phyloP scores from a whole-genome alignment of 2,888 invertebrate genomes.

The Lamellibrachia columna region DNA sequence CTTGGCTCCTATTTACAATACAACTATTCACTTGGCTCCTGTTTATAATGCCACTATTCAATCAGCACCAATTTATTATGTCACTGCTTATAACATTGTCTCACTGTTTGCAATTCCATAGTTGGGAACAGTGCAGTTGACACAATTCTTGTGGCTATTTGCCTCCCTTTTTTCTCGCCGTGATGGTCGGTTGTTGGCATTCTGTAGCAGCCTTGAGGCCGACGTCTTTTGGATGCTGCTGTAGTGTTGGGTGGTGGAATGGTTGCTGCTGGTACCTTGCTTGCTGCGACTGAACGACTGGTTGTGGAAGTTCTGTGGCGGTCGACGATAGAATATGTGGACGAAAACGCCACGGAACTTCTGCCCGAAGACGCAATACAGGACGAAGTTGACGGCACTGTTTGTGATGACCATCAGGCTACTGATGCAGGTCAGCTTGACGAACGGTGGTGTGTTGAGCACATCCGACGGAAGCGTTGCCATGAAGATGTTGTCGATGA shows the following conservation, averaged over 20 bases:
- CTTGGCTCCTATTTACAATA: background rate
- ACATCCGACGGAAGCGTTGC: conserved; percentile 47
- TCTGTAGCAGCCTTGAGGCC: background rate
- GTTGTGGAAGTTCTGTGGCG: background rate
- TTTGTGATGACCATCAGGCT: conserved; percentile 58
- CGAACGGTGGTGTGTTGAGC: conserved; percentile 39
- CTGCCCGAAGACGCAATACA: conserved; percentile 60
- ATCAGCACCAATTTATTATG: background rate
- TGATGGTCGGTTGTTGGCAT: background rate
- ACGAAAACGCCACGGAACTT: conserved; percentile 54
- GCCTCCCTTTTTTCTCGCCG: background rate
- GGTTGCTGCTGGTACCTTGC: background rate
- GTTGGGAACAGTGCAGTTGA: background rate
- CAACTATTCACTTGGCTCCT: background rate
- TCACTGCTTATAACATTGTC: background rate
- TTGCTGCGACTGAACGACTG: background rate
- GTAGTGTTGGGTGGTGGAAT: background rate
- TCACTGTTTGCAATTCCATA: background rate
- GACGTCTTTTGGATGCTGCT: background rate
- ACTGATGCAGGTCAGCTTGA: conserved; percentile 52
- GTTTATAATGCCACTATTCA: background rate
- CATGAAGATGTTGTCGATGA: conserved; percentile 60
- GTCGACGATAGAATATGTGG: conserved; percentile 34
- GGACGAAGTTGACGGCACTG: conserved; percentile 60
- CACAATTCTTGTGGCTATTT: background rate